phyloP scores from a whole-genome alignment of 1,140 invertebrate species.

The Dryas iulia region DNA sequence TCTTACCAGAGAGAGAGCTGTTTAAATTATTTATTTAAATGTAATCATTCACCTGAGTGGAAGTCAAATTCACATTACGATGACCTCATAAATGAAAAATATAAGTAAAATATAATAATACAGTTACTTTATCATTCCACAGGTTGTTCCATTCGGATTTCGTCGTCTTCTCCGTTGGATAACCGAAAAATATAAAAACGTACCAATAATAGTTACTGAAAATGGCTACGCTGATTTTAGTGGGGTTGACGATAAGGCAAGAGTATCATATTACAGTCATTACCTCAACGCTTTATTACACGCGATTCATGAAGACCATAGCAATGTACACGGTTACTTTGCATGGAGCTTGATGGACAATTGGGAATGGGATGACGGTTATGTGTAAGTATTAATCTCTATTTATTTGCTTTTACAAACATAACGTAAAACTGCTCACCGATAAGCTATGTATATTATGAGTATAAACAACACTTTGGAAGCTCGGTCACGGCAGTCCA shows the following conservation, averaged over 20 bases:
- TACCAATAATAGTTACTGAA: constrained; percentile 87
- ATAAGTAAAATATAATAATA: neutral
- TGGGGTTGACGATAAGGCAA: constrained; percentile 74
- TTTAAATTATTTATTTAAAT: no score
- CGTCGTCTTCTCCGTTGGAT: constrained; percentile 83
- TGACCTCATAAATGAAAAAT: no score
- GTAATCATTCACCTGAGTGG: no score
- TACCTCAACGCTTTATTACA: constrained; percentile 82
- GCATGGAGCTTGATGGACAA: constrained; percentile 89
- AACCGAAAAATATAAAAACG: constrained; percentile 84
- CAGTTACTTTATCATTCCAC: neutral
- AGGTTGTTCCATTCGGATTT: constrained; percentile 75
- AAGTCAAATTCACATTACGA: neutral
- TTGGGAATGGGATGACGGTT: constrained; percentile 86
- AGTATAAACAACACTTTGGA: no score
- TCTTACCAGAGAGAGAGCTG: no score
- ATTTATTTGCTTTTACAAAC: constrained; percentile 5
- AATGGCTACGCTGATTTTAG: constrained; percentile 83
- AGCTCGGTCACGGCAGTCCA: no score
- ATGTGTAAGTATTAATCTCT: constrained; percentile 68
- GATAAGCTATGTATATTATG: no score
- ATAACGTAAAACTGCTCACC: neutral
- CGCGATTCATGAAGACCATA: constrained; percentile 81
- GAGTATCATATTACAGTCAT: constrained; percentile 81
- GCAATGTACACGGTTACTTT: constrained; percentile 86